Base-by-base conservation (phyloP, 2,888 invertebrate species). In the Aphelenchoides bicaudatus region DNA sequence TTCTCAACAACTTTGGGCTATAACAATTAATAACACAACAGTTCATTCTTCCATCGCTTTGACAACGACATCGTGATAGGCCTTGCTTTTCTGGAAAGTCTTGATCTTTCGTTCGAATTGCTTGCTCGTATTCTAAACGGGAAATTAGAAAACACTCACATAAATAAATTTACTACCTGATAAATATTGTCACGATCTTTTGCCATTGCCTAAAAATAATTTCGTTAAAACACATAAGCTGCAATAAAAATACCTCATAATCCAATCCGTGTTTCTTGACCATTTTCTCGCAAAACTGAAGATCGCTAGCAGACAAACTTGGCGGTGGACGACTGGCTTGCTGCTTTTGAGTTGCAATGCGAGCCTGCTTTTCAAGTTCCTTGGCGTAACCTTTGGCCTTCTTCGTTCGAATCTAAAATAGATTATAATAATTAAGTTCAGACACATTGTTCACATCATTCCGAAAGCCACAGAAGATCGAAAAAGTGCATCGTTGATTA, bases 231-330 rank as follows among this genome's bases (percentile, higher is more conserved):
- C 10, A 16, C 59, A 56, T 16, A 2, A n/a, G n/a, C n/a, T n/a
- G n/a, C n/a, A n/a, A n/a, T 28, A 3, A 21, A 34, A 53, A 34
- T 13, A 70, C 71, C 65, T 70, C 63, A 53, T 64, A 75, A 54
- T 75, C 74, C 5, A 68, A 63, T 10, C 68, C 72, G 53, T 75
- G 70, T 23, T 67, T 58, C 13, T 64, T 66, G 27, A 71, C 30
- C 70, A 74, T 71, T 54, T 70, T 68, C 43, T 67, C 63, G 66
- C 72, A 74, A 34, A 75, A 64, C 43, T 73, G 65, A 19, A 71
- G 58, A 52, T 75, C 75, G 16, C 68, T 53, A 28, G 69, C 65
- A 29, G 62, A 66, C 3, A 73, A 56, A 6, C 56, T 56, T 50
- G 57, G 59, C 34, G 61, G 63, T 46, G 52, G 52, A 10, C 72